A percentile compares a stretch with the other conserved stretches of the same genome.
Conservation (phyloP, 2,888 invertebrate species). For the Orthonevra nobilis region DNA sequence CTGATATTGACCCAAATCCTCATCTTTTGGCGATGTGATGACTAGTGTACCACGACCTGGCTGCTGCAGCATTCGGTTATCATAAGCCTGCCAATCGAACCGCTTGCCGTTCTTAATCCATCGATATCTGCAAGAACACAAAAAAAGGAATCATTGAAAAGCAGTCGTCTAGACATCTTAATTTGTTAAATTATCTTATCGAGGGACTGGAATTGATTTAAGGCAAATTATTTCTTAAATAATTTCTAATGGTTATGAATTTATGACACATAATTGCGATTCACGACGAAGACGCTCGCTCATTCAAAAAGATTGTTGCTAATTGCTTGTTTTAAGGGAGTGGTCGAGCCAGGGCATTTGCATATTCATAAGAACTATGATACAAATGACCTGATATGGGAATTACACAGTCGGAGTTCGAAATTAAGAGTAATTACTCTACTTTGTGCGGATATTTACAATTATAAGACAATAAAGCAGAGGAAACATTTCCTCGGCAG, state of each 20-base stretch:
- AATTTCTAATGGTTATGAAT: constrained; percentile 24
- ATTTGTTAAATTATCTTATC: constrained; percentile 19
- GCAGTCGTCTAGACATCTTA: constrained; percentile 42
- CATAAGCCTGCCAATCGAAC: constrained; percentile 97
- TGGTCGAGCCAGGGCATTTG: constrained; percentile 37
- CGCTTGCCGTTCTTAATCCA: constrained; percentile 98
- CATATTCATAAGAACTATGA: constrained; percentile 66
- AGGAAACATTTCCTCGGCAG: constrained; percentile 9
- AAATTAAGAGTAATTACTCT: constrained; percentile 61
- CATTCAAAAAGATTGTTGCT: constrained; percentile 26
- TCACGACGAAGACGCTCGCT: constrained; percentile 11
- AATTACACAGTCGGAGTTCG: constrained; percentile 33
- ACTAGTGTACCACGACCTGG: constrained; percentile 96
- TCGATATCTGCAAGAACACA: constrained; percentile 83
- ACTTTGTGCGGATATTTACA: constrained; percentile 53
- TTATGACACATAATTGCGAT: constrained; percentile 32
- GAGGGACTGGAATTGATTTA: constrained; percentile 27
- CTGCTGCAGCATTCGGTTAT: constrained; percentile 95
- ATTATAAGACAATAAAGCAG: constrained; percentile 26
- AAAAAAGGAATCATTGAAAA: background rate
- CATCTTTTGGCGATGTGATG: constrained; percentile 92
- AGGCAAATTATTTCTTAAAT: constrained; percentile 10
- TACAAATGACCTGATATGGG: constrained; percentile 53
- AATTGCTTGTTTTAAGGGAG: constrained; percentile 53
- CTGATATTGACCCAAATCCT: constrained; percentile 97